Conservation (phyloP, 2,113 vertebrate genomes). For the Lepus americanus region DNA sequence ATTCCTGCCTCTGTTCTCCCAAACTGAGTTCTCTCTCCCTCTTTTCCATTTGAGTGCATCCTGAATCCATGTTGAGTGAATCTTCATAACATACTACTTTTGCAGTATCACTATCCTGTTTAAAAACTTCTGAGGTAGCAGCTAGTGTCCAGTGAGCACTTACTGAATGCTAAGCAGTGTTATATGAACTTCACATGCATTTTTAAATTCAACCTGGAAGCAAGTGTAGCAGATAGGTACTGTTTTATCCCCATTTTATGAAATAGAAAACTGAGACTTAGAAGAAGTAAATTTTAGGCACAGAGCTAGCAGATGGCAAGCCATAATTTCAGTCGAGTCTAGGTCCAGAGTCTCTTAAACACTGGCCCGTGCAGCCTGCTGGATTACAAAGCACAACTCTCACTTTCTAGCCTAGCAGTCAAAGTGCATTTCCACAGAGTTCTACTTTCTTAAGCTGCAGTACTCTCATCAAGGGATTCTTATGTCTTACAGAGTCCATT, state of each 20-base stretch:
- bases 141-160: background rate
- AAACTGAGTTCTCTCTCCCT: rapidly evolving
- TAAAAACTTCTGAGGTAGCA: background rate
- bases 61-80: background rate
- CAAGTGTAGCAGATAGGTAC: background rate
- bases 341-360: background rate
- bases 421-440: background rate
- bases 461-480: background rate
- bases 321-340: background rate
- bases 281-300: background rate
- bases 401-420: background rate
- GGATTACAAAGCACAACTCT: background rate
- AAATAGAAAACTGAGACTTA: background rate
- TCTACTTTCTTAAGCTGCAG: background rate
- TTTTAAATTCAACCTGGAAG: background rate
- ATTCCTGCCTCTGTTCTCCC: background rate
- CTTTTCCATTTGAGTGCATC: background rate
- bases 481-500: background rate
- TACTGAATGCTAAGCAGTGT: background rate
- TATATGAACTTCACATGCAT: background rate
- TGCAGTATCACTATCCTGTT: background rate
- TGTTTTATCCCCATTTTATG: background rate
- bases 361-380: rapidly evolving
- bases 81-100: background rate
- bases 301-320: background rate